phyloP scores from a whole-genome alignment of 2,797 vertebrate species.

The Galagoides demidoff region DNA sequence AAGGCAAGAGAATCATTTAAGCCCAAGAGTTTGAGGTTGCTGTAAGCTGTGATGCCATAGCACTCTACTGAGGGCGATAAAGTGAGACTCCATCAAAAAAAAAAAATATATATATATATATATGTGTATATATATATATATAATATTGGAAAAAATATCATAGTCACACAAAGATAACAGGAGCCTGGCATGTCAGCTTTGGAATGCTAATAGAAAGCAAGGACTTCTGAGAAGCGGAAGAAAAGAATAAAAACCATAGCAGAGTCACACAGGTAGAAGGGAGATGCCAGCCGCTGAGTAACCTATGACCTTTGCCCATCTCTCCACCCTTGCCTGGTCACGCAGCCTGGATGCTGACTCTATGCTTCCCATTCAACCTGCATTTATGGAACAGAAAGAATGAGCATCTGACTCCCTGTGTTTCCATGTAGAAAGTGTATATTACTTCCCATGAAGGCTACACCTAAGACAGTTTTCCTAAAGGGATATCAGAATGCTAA shows the following conservation, averaged over 20 bases:
- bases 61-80: too few relatives aligned
- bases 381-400: neutral
- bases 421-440: neutral
- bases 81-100: too few relatives aligned
- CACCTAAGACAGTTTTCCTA: neutral
- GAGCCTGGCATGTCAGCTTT: neutral
- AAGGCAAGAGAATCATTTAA: too few relatives aligned
- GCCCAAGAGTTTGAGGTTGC: too few relatives aligned
- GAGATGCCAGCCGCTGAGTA: neutral
- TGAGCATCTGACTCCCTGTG: neutral
- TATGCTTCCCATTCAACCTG: neutral
- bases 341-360: neutral
- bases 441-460: neutral
- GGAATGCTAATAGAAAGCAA: neutral
- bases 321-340: neutral
- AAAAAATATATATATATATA: too few relatives aligned
- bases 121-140: too few relatives aligned
- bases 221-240: neutral
- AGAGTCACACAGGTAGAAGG: neutral
- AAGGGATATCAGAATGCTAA: neutral
- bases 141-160: conserved; percentile 30
- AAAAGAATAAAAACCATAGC: neutral
- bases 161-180: neutral
- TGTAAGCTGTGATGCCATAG: too few relatives aligned
- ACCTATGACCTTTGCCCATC: neutral